Percentiles rank a stretch among this genome's conserved stretches.
phyloP scores from a whole-genome alignment of 2,888 invertebrate species.

The Orthonevra nobilis region DNA sequence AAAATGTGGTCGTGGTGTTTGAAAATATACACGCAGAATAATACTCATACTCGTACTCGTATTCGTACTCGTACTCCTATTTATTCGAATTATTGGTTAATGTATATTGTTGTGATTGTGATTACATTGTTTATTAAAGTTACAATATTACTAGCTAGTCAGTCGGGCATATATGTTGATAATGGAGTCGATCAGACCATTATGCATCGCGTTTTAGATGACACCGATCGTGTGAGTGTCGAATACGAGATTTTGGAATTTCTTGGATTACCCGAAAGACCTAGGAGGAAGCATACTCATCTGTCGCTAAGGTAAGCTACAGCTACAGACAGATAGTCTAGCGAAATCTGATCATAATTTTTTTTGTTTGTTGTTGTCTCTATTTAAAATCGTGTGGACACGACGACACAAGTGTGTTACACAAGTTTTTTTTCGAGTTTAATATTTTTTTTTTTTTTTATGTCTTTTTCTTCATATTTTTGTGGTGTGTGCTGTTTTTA shows the following conservation, averaged over 20 bases:
- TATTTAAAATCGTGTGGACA: not conserved
- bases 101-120: constrained; percentile 58
- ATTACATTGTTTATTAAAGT: constrained; percentile 60
- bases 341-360: constrained; percentile 45
- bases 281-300: constrained; percentile 82
- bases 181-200: constrained; percentile 93
- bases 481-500: constrained; percentile 36
- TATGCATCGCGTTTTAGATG: constrained; percentile 87
- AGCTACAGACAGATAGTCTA: constrained; percentile 61
- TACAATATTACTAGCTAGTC: constrained; percentile 72
- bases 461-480: too few species aligned
- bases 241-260: constrained; percentile 94
- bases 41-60: constrained; percentile 33
- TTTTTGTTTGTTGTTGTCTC: constrained; percentile 5
- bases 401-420: constrained; percentile 22
- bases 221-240: constrained; percentile 89
- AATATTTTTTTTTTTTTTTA: not conserved
- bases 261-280: constrained; percentile 91
- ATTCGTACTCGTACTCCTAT: constrained; percentile 29
- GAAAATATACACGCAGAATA: constrained; percentile 31
- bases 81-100: constrained; percentile 43
- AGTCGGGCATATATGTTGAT: constrained; percentile 91
- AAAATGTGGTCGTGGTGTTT: constrained; percentile 49
- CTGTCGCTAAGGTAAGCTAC: constrained; percentile 77
- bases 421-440: constrained; percentile 44